Evolutionary conservation across 2,888 invertebrate genomes (phyloP), one percentile per base, ranked within the genome.

Genomic region (Hyppa rectilinea): DNA sequence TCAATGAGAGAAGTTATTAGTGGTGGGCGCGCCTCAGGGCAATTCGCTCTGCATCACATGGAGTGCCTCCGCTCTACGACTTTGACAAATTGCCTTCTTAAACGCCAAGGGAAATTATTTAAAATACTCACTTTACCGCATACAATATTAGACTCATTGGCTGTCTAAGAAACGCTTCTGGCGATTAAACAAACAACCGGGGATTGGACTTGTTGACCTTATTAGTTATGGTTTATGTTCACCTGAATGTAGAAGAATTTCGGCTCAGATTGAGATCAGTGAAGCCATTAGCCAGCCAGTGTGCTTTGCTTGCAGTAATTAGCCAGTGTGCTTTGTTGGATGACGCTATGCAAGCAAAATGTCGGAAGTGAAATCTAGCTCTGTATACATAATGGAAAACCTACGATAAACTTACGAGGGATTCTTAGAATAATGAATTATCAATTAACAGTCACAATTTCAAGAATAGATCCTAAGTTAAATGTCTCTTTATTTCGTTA

Each of bases 31-130:
- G 78, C 52, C 50, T 52, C n/a, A 59, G 55, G 65, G 59, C 73
- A 63, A 72, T 80, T 72, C 23, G 26, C 67, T 69, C 58, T 29
- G 64, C 72, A 70, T 75, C 71, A 80, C 74, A 78, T 80, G 81
- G 77, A 70, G 77, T 61, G 70, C 58, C 68, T 71, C 75, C 61
- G 55, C 71, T 59, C 68, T 56, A 50, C 80, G 91, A 92, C 90
- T 82, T 90, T 92, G 91, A 92, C 89, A 92, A 92, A 92, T 92
- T 89, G 84, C 84, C 77, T 79, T 53, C 71, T 78, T 76, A 79
- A 77, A 87, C 85, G 85, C 85, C 90, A 75, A 82, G 91, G 89
- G 89, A 90, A 91, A 90, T 91, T 90, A 91, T 91, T 89, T 89
- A 87, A 90, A 91, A 87, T 83, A 87, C 85, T 87, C 80, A 71